These are phyloP conservation scores for Rotaria magnacalcarata DNA, from an alignment of 2,888 invertebrate species.

Conservation along the genomic window DNA sequence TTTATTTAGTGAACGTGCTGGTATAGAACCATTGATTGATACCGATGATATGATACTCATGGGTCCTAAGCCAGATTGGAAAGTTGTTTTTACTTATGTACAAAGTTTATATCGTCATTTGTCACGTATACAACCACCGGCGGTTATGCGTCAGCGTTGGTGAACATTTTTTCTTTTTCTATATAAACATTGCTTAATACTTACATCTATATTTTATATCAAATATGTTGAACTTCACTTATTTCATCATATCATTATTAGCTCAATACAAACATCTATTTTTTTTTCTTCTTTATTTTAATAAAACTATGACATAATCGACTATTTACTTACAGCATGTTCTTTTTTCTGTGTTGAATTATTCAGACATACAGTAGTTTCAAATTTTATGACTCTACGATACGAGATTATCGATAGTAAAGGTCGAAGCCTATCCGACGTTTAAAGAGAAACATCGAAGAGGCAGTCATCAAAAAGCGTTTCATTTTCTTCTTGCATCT, in stretches of 20 bases:
- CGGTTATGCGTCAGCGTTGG: not conserved
- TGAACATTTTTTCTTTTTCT: not conserved
- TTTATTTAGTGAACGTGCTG: slow-evolving; percentile 21
- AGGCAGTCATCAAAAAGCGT: too few species aligned
- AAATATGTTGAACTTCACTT: too few species aligned
- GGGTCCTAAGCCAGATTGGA: slow-evolving; percentile 21
- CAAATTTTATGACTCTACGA: too few species aligned
- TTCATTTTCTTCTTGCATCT: too few species aligned
- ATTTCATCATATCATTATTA: too few species aligned
- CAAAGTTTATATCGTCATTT: slow-evolving; percentile 35
- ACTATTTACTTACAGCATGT: too few species aligned
- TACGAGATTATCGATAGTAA: too few species aligned
- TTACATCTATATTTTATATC: not conserved
- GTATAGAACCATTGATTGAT: slow-evolving; percentile 25
- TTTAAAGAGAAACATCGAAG: too few species aligned
- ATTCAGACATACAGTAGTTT: too few species aligned
- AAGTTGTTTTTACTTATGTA: slow-evolving; percentile 36
- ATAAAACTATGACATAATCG: not conserved
- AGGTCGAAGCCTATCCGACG: too few species aligned
- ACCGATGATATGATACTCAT: slow-evolving; percentile 33
- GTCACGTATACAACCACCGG: slow-evolving; percentile 5
- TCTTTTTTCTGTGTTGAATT: too few species aligned
- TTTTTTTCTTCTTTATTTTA: not conserved
- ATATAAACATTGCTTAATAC: not conserved
- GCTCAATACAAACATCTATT: not conserved